Evolutionary conservation across 2,888 invertebrate species (phyloP), one percentile per base, ranked within the genome.

Genomic region (Kryphioiulus occultus): DNA sequence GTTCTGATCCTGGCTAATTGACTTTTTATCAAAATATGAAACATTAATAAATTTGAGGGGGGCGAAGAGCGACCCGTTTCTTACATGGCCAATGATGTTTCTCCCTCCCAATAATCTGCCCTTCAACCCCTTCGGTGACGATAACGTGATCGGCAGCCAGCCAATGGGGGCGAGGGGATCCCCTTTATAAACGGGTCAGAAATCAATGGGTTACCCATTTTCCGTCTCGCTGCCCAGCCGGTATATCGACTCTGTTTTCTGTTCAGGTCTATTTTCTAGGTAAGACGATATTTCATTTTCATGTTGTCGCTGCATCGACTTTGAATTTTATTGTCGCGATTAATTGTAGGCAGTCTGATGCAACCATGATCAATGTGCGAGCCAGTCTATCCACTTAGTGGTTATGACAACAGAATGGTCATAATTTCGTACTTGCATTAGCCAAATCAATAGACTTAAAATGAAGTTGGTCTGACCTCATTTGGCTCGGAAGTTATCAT

Each of bases 201-300:
- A 59, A 59, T 9, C 59, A 59, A 59, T n/a, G 59, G 59, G 59
- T 59, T 59, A 59, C 59, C n/a, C 59, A 59, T 59, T 42, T 59
- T 59, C 7, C n/a, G n/a, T 59, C 59, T 17, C 19, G n/a, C 59
- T 59, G 59, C n/a, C 7, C n/a, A 59, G n/a, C 59, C 19, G 42
- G 59, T 59, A 19, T n/a, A 59, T 42, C 7, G 4, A 42, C 42
- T 59, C 59, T 22, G 59, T 59, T 59, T 22, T 59, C 17, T 7
- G n/a, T 59, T 22, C n/a, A 7, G 4, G n/a, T n/a, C n/a, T n/a
- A n/a, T 59, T n/a, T 22, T 59, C 22, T 59, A 59, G 59, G 59
- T 59, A 59, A 59, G 59, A n/a, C 4, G 59, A 59, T 59, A 4
- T 59, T 59, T 59, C 22, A 59, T 59, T 42, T 59, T 59, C n/a